Evolutionary conservation across 2,113 vertebrate species (phyloP).

Genomic region (Oenanthe melanoleuca): DNA sequence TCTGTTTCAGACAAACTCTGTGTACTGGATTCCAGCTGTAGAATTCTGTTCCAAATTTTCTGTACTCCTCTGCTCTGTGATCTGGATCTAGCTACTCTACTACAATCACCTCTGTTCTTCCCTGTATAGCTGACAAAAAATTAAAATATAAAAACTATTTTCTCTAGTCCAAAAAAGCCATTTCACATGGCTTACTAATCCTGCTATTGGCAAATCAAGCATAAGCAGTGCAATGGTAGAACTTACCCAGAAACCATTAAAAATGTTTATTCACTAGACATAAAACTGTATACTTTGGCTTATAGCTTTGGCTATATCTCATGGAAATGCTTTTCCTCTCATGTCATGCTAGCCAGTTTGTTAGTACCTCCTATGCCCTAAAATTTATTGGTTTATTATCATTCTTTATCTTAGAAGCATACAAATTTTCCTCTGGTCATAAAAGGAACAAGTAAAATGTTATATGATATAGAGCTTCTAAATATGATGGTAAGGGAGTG

Average conservation of each 20-base stretch:
- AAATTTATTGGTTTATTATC: conserved; percentile 10
- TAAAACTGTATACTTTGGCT: neutral
- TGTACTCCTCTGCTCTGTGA: neutral
- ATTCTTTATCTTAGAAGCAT: neutral
- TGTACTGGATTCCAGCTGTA: neutral
- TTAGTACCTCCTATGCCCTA: neutral
- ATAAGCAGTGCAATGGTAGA: neutral
- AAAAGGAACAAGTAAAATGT: neutral
- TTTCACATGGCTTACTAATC: neutral
- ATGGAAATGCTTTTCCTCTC: neutral
- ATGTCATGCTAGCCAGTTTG: neutral
- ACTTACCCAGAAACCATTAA: neutral
- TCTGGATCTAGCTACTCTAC: neutral
- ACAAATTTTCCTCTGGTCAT: neutral
- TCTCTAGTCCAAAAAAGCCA: neutral
- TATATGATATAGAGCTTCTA: neutral
- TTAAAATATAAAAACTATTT: neutral
- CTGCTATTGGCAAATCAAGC: neutral
- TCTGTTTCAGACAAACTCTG: neutral
- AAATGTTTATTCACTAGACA: neutral
- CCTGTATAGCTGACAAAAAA: neutral
- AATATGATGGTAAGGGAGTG: neutral
- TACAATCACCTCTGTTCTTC: neutral
- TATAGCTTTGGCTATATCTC: neutral
- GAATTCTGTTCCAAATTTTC: neutral